phyloP scores from a whole-genome alignment of 2,888 invertebrate species.

The Drosophila mulleri region DNA sequence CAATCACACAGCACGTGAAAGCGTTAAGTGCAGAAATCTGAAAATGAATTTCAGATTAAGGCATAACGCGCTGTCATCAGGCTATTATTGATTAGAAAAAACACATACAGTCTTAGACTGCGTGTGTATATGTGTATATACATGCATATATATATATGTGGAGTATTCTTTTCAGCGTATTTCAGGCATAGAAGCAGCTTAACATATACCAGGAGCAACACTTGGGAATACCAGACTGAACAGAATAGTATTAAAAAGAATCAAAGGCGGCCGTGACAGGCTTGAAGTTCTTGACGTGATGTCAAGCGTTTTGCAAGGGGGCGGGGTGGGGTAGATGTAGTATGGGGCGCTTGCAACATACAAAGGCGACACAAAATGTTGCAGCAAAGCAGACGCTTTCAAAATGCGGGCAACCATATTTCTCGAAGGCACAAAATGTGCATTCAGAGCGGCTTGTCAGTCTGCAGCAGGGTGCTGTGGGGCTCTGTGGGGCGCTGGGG shows the following conservation, averaged over 20 bases:
- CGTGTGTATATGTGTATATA: background rate
- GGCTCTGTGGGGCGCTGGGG: background rate
- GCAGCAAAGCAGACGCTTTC: conserved; percentile 22
- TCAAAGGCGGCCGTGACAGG: conserved; percentile 25
- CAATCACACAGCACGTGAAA: conserved; percentile 30
- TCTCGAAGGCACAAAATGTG: conserved; percentile 66
- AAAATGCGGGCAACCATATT: conserved; percentile 63
- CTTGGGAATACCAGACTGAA: conserved; percentile 10
- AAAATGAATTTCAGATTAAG: background rate
- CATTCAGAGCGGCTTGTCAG: conserved; percentile 54
- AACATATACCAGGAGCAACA: conserved; percentile 14
- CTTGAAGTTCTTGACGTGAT: conserved; percentile 56
- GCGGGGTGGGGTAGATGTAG: background rate
- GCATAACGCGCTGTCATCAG: background rate
- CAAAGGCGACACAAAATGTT: conserved; percentile 50
- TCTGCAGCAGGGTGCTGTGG: background rate
- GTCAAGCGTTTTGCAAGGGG: conserved; percentile 46
- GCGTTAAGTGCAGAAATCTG: background rate
- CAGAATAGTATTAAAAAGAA: conserved; percentile 58
- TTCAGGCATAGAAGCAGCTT: conserved; percentile 18
- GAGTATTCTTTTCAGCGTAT: conserved; percentile 16
- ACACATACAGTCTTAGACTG: background rate
- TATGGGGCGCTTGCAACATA: conserved; percentile 21
- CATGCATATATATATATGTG: background rate
- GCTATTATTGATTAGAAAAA: background rate